phyloP scores from a whole-genome alignment of 2,113 vertebrate species.

The Ciconia maguari region DNA sequence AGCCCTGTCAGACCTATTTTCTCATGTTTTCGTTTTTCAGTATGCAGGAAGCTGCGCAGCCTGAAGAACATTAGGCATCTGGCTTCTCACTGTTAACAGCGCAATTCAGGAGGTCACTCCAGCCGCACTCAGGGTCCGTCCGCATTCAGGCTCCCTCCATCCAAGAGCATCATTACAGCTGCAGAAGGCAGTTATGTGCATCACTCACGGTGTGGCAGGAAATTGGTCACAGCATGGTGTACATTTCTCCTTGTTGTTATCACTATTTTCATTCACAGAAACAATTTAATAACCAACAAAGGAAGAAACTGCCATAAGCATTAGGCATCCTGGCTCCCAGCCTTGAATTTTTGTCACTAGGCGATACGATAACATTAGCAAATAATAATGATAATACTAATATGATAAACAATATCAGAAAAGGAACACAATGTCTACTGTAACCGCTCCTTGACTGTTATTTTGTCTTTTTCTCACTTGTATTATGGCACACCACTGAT shows the following conservation, averaged over 20 bases:
- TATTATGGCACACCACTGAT: neutral
- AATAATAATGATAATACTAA: constrained; percentile 22
- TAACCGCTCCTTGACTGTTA: neutral
- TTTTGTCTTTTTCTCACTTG: constrained; percentile 54
- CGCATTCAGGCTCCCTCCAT: neutral
- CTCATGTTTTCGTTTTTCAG: neutral
- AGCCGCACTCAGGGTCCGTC: neutral
- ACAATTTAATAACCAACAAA: constrained; percentile 31
- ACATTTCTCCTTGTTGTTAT: neutral
- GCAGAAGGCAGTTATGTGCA: neutral
- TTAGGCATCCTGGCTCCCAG: neutral
- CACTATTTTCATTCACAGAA: constrained; percentile 30
- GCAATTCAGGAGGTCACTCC: neutral
- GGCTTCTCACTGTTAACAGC: neutral
- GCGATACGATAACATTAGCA: neutral
- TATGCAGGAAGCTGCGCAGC: neutral
- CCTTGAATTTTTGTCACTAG: constrained; percentile 17
- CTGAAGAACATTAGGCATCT: neutral
- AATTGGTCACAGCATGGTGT: constrained; percentile 5
- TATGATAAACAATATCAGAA: constrained; percentile 9
- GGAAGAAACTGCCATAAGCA: constrained; percentile 30
- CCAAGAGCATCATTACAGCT: neutral
- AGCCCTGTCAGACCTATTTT: neutral
- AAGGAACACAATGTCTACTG: neutral
- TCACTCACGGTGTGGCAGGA: neutral